Evolutionary conservation across 2,888 invertebrate species (phyloP), one percentile per base, ranked within the genome.

Genomic region (Thecocarcelia acutangulata): DNA sequence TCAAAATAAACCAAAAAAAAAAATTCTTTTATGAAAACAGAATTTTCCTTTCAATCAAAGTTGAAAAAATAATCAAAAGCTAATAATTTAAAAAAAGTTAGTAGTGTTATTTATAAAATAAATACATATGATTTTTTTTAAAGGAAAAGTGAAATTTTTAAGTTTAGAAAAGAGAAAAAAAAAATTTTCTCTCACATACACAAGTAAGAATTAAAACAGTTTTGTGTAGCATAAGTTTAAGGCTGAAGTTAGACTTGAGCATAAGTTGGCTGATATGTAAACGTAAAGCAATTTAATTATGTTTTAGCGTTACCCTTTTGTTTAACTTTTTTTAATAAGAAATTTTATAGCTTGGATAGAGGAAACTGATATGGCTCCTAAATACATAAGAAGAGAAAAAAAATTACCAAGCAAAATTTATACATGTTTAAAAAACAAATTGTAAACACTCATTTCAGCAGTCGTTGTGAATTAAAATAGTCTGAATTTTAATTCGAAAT

Each of bases 101-200:
- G 74, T 68, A 21, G n/a, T 24, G 15, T 17, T 24, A 46, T 28
- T 50, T 15, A 9, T n/a, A 15, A 52, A 52, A 46, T 37, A 15
- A 42, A 24, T 12, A 15, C 17, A 13, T 24, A 1, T 0, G 5
- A n/a, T 48, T 21, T 58, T 24, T 17, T 12, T 21, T 46, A 12
- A 48, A 11, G 11, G 17, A 50, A 64, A 68, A 33, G 33, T 75
- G 59, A 75, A 68, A 68, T 68, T 75, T 74, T 75, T 44, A 66
- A 48, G 74, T 58, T 24, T 63, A 12, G n/a, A 9, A 0, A 1
- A 48, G n/a, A 74, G 42, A 73, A 63, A 46, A 74, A 40, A 64
- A 28, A 19, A 1, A 8, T 8, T 8, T 8, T 17, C 42, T 12
- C 1, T n/a, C 13, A 9, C 8, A 13, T 3, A 19, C 13, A 46